Conservation (phyloP, 2,888 invertebrate species). For the Bugula neritina region DNA sequence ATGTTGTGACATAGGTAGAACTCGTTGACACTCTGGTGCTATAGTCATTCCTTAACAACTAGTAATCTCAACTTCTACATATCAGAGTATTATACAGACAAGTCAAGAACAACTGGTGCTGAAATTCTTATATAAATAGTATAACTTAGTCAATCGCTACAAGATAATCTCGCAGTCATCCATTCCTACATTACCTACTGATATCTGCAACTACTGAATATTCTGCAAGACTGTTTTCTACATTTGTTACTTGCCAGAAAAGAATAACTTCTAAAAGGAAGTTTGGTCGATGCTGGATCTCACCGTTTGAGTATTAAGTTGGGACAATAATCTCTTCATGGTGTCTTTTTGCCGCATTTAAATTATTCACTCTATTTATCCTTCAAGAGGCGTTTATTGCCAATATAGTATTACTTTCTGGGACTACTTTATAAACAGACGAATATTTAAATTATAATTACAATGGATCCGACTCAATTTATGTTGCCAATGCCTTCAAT, state of each 20-base stretch:
- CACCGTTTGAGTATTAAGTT: not conserved
- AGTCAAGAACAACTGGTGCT: slow-evolving; percentile 10
- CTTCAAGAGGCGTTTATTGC: not conserved
- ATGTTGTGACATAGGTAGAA: slow-evolving; percentile 11
- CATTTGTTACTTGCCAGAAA: no score
- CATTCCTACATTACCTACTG: not conserved
- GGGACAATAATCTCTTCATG: not conserved
- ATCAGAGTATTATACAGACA: not conserved
- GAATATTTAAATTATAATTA: not conserved
- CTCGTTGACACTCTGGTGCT: slow-evolving; percentile 2
- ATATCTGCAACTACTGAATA: no score
- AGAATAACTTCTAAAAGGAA: not conserved
- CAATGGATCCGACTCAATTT: slow-evolving; percentile 18
- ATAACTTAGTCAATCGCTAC: not conserved
- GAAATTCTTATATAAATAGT: no score
- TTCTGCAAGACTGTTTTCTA: no score
- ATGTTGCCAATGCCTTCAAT: slow-evolving; percentile 24
- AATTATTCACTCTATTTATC: not conserved
- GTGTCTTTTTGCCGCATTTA: not conserved
- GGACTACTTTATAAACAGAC: not conserved
- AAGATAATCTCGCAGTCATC: not conserved
- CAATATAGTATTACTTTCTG: not conserved
- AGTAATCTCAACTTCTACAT: slow-evolving; percentile 9
- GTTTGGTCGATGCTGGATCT: not conserved
- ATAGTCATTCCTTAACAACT: slow-evolving; percentile 3